Percentiles rank a stretch among this genome's conserved stretches.
Evolutionary conservation across 2,797 vertebrate species (phyloP).

Genomic region (Furcifer pardalis): DNA sequence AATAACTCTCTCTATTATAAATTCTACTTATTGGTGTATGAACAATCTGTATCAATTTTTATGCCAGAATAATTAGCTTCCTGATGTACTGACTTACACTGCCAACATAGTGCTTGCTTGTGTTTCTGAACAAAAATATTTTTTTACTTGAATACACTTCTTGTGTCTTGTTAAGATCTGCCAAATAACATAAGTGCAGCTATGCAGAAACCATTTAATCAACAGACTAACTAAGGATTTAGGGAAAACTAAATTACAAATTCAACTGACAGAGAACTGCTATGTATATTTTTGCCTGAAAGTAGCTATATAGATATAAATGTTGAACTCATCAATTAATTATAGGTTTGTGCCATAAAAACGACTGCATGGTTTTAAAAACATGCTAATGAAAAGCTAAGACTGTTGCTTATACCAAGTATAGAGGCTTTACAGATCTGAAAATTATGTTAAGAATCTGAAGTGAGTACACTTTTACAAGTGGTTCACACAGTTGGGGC

Average conservation of each 20-base stretch:
- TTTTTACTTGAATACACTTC: slow-evolving; percentile 11
- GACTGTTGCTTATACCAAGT: neutral
- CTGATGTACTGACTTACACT: slow-evolving; percentile 38
- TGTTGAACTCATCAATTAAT: slow-evolving; percentile 33
- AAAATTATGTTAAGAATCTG: neutral
- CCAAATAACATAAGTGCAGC: slow-evolving; percentile 45
- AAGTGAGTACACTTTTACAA: neutral
- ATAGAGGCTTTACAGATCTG: neutral
- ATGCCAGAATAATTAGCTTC: slow-evolving; percentile 24
- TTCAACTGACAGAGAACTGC: slow-evolving; percentile 39
- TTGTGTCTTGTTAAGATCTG: slow-evolving; percentile 37
- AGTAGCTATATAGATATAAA: slow-evolving; percentile 44
- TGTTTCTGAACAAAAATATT: slow-evolving; percentile 18
- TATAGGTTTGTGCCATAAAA: slow-evolving; percentile 31
- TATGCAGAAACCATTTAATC: neutral
- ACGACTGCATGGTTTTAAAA: slow-evolving; percentile 30
- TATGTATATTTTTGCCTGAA: slow-evolving; percentile 22
- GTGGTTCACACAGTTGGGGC: neutral
- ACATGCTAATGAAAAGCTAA: neutral
- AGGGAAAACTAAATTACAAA: slow-evolving; percentile 7
- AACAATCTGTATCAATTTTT: slow-evolving; percentile 21
- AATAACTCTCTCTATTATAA: neutral
- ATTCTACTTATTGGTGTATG: neutral
- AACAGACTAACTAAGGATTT: neutral
- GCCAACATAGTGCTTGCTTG: slow-evolving; percentile 12